These are phyloP conservation scores for Sorex fumeus DNA, from an alignment of 2,113 vertebrate species.

Conservation along the genomic window DNA sequence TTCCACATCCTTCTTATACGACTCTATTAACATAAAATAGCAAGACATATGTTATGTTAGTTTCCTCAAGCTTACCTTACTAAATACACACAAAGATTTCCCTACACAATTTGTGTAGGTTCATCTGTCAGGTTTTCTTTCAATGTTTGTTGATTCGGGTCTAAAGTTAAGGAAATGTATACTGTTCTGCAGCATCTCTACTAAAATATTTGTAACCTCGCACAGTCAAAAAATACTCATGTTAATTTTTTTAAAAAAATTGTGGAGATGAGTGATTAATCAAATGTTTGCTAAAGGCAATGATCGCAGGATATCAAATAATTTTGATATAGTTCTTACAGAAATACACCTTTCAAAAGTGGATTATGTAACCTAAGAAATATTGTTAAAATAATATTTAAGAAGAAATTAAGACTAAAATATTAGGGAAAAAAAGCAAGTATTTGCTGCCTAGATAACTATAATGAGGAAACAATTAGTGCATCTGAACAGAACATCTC, in stretches of 20 bases:
- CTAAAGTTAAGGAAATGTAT: conserved; percentile 51
- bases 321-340: neutral
- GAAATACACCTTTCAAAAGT: neutral
- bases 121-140: conserved; percentile 29
- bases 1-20: conserved; percentile 99
- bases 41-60: conserved; percentile 74
- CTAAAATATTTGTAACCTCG: neutral
- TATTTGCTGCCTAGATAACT: conserved; percentile 80
- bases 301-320: neutral
- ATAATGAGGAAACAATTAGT: conserved; percentile 86
- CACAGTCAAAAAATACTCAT: neutral
- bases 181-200: conserved; percentile 41
- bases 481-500: conserved; percentile 84
- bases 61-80: conserved; percentile 52
- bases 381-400: conserved; percentile 60
- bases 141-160: conserved; percentile 47
- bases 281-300: neutral
- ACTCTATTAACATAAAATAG: conserved; percentile 94
- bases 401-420: conserved; percentile 68
- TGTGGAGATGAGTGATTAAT: neutral
- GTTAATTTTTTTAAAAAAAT: neutral
- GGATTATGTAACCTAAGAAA: conserved; percentile 3
- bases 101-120: neutral
- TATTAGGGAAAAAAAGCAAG: conserved; percentile 23
- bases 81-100: conserved; percentile 42